Conservation (phyloP, 2,888 invertebrate genomes). For the Deilephila porcellus region DNA sequence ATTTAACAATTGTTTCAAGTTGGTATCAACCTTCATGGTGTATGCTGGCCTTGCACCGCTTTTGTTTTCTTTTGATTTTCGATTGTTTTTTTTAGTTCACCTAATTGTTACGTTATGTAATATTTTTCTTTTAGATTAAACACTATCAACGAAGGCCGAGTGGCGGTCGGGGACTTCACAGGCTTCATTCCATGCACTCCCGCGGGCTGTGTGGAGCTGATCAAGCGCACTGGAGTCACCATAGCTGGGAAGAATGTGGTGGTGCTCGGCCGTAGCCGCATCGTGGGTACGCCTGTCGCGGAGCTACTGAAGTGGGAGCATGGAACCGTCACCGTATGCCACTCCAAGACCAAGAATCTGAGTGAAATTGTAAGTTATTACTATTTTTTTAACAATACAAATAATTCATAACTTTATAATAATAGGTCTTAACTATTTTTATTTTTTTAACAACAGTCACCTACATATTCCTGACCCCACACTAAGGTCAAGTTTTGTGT, state of each 20-base stretch:
- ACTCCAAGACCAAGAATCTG: slow-evolving; percentile 95
- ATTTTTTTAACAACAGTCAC: too few relatives aligned
- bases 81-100: too few relatives aligned
- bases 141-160: slow-evolving; percentile 96
- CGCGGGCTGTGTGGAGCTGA: slow-evolving; percentile 96
- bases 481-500: too few relatives aligned
- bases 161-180: slow-evolving; percentile 94
- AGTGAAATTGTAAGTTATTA: slow-evolving; percentile 86
- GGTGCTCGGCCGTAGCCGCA: slow-evolving; percentile 98
- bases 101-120: neutral
- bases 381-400: neutral
- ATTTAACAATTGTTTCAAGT: too few relatives aligned
- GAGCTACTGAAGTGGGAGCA: slow-evolving; percentile 98
- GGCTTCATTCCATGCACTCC: slow-evolving; percentile 99
- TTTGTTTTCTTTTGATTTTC: neutral
- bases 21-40: too few relatives aligned
- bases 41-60: neutral
- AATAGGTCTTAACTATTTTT: too few relatives aligned
- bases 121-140: slow-evolving; percentile 86
- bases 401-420: too few relatives aligned
- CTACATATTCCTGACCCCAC: too few relatives aligned
- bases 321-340: slow-evolving; percentile 98
- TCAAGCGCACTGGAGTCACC: slow-evolving; percentile 90
- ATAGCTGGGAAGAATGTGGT: slow-evolving; percentile 95
- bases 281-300: slow-evolving; percentile 97